These are phyloP conservation scores for Chaitophorus viminalis DNA, from an alignment of 2,888 invertebrate species.

Conservation along the genomic window DNA sequence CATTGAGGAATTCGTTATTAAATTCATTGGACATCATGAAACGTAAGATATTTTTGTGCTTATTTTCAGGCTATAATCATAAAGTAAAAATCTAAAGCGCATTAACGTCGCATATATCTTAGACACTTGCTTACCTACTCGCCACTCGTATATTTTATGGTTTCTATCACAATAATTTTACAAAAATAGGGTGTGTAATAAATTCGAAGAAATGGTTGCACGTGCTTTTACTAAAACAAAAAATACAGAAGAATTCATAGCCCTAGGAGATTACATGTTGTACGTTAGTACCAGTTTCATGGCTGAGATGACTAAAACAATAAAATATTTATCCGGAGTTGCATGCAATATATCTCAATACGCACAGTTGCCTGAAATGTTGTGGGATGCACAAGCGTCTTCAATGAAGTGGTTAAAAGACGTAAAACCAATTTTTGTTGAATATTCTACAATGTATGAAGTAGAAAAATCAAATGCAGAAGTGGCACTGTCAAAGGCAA, in stretches of 20 bases:
- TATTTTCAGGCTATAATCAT: background rate
- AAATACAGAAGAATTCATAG: conserved; percentile 83
- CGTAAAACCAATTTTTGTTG: conserved; percentile 79
- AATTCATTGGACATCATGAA: conserved; percentile 53
- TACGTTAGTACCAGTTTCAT: conserved; percentile 80
- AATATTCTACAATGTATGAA: conserved; percentile 73
- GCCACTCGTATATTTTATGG: no score
- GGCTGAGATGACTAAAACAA: conserved; percentile 76
- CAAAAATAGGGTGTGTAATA: conserved; percentile 66
- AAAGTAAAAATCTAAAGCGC: background rate
- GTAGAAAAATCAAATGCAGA: conserved; percentile 85
- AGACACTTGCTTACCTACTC: no score
- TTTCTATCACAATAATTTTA: no score
- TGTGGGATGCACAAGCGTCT: conserved; percentile 79
- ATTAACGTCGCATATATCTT: background rate
- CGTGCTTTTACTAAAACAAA: conserved; percentile 78
- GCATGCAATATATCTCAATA: conserved; percentile 8
- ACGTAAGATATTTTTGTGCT: background rate
- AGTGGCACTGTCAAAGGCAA: conserved; percentile 74
- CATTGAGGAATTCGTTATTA: conserved; percentile 52
- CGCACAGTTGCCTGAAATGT: conserved; percentile 78
- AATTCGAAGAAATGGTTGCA: conserved; percentile 77
- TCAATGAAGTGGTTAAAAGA: conserved; percentile 85
- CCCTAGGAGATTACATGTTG: conserved; percentile 83
- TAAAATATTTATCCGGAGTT: conserved; percentile 75